A percentile compares a stretch with the other conserved stretches of the same genome.
These are phyloP conservation scores for Brachionus paranguensis DNA, from an alignment of 1,140 invertebrate genomes.

Conservation along the genomic window DNA sequence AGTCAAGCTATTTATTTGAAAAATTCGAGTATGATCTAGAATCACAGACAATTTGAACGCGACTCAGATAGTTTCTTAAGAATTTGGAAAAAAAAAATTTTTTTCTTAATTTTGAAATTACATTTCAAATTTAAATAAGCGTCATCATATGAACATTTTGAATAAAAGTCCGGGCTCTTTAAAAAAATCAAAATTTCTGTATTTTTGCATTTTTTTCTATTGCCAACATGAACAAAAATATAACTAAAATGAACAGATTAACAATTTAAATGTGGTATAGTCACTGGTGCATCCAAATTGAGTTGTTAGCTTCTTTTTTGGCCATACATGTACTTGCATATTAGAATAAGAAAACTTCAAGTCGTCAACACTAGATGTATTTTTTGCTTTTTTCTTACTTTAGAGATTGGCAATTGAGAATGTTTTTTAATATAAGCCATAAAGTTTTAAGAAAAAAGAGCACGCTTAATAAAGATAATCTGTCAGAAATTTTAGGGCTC, in stretches of 20 bases:
- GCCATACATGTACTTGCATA: not conserved
- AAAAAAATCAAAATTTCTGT: not conserved
- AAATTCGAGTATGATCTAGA: conserved; percentile 12
- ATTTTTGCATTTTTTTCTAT: not conserved
- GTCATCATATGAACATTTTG: conserved; percentile 2
- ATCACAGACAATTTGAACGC: conserved; percentile 20
- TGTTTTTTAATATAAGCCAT: conserved; percentile 14
- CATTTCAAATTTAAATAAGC: not conserved
- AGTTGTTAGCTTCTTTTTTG: not conserved
- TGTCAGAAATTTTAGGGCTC: not conserved
- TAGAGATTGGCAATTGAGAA: not conserved
- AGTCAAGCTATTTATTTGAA: not conserved
- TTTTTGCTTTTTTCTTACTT: not conserved
- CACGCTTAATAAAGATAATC: not conserved
- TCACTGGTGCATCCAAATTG: not conserved
- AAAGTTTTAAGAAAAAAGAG: not conserved
- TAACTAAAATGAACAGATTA: not conserved
- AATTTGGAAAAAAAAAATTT: not conserved
- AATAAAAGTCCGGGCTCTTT: not conserved
- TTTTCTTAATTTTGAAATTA: conserved; percentile 15
- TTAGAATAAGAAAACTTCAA: not conserved
- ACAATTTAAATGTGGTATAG: not conserved
- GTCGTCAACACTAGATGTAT: not conserved
- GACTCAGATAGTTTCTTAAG: not conserved
- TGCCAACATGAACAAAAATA: not conserved